Evolutionary conservation across 2,888 invertebrate species (phyloP).

Genomic region (Deroplatys truncata): DNA sequence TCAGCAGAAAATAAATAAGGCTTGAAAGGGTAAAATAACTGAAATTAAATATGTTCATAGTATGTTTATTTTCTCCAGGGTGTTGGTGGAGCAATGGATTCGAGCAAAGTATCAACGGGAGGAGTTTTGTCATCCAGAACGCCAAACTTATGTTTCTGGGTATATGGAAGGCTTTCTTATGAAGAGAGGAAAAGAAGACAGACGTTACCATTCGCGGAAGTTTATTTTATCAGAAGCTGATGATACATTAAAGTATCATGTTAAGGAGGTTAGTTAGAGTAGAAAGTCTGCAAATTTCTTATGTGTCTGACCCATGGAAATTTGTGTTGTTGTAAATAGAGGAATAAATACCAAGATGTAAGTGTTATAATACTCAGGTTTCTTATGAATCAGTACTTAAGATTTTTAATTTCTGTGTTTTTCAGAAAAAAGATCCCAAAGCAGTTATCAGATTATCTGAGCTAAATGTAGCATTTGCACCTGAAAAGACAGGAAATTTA

Average conservation of each 20-base stretch:
- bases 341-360: too few relatives aligned
- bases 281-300: too few relatives aligned
- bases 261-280: conserved; percentile 43
- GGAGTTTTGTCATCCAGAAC: conserved; percentile 77
- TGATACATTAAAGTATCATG: conserved; percentile 66
- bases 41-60: background rate
- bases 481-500: conserved; percentile 71
- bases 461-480: conserved; percentile 79
- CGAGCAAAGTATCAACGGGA: conserved; percentile 84
- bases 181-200: conserved; percentile 87
- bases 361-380: too few relatives aligned
- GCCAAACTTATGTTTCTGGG: conserved; percentile 74
- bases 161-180: conserved; percentile 81
- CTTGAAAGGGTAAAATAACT: too few relatives aligned
- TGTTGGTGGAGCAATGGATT: conserved; percentile 87
- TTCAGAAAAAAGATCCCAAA: conserved; percentile 65
- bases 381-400: too few relatives aligned
- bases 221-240: conserved; percentile 78
- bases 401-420: background rate
- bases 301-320: too few relatives aligned
- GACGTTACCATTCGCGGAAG: conserved; percentile 74
- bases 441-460: conserved; percentile 76
- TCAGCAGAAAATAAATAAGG: too few relatives aligned
- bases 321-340: too few relatives aligned
- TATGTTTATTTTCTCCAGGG: conserved; percentile 49